Percentiles rank a stretch among this genome's conserved stretches.
These are phyloP conservation scores for Pyrrhia umbra DNA, from an alignment of 2,888 invertebrate genomes.

Conservation along the genomic window DNA sequence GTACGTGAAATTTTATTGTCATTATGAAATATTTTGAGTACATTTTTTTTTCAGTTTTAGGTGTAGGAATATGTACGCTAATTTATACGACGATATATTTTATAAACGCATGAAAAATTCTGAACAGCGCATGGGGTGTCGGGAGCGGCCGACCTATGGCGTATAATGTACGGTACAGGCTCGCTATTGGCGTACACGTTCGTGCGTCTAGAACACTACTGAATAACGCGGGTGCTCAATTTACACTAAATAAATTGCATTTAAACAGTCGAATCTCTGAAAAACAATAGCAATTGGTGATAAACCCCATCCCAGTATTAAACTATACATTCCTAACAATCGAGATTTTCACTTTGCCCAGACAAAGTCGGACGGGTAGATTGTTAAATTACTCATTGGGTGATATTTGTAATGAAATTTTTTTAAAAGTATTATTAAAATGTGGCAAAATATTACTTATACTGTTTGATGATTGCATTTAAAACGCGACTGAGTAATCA, in stretches of 20 bases:
- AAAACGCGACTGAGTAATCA: slow-evolving; percentile 79
- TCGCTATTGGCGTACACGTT: slow-evolving; percentile 45
- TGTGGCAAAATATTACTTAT: slow-evolving; percentile 80
- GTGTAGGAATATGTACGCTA: slow-evolving; percentile 59
- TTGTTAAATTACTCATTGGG: slow-evolving; percentile 85
- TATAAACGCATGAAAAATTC: slow-evolving; percentile 35
- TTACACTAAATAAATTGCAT: slow-evolving; percentile 65
- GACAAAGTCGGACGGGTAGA: slow-evolving; percentile 75
- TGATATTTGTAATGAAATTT: slow-evolving; percentile 84
- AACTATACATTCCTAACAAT: slow-evolving; percentile 87
- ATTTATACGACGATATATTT: slow-evolving; percentile 41
- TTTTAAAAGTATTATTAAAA: slow-evolving; percentile 81
- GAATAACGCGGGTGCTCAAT: slow-evolving; percentile 67
- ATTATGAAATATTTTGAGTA: slow-evolving; percentile 66
- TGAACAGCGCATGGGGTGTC: slow-evolving; percentile 26
- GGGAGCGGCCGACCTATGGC: slow-evolving; percentile 22
- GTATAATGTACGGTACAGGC: background rate
- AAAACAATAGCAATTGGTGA: slow-evolving; percentile 59
- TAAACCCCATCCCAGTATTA: slow-evolving; percentile 81
- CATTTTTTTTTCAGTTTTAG: slow-evolving; percentile 61
- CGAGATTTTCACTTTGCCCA: slow-evolving; percentile 78
- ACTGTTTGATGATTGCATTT: slow-evolving; percentile 79
- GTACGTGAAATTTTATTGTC: slow-evolving; percentile 61
- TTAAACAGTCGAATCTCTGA: slow-evolving; percentile 73
- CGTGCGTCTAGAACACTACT: slow-evolving; percentile 48